Percentiles rank a stretch among this genome's conserved stretches.
phyloP scores from a whole-genome alignment of 2,797 vertebrate genomes.

The Rhinella marina region DNA sequence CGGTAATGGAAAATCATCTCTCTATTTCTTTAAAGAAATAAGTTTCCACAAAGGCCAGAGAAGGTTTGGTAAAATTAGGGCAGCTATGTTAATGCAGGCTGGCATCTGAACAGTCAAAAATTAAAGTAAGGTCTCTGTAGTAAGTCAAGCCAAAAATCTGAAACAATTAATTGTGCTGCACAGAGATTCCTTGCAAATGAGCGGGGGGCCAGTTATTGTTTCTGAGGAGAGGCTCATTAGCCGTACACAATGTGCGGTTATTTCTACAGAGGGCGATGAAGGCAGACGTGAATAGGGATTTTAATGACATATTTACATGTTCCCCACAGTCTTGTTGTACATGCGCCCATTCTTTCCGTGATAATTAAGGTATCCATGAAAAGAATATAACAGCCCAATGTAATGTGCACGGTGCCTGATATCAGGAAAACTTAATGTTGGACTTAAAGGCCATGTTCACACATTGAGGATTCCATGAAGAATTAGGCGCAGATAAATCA shows the following conservation, averaged over 20 bases:
- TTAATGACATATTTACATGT: slow-evolving; percentile 11
- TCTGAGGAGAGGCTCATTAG: slow-evolving; percentile 49
- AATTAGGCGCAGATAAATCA: too few species aligned
- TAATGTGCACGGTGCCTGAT: too few species aligned
- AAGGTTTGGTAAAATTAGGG: slow-evolving; percentile 19
- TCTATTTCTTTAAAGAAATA: background rate
- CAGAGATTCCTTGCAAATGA: slow-evolving; percentile 28
- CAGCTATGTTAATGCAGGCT: slow-evolving; percentile 30
- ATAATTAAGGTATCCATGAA: background rate
- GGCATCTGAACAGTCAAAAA: slow-evolving; percentile 5
- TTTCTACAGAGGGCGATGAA: slow-evolving; percentile 32
- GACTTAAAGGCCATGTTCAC: too few species aligned
- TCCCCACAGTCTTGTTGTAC: background rate
- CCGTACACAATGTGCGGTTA: slow-evolving; percentile 47
- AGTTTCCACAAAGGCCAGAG: background rate
- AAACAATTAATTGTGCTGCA: slow-evolving; percentile 43
- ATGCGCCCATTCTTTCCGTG: background rate
- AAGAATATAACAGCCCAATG: background rate
- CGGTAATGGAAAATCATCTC: background rate
- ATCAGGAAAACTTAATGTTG: too few species aligned
- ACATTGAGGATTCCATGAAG: too few species aligned
- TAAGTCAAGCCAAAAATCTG: slow-evolving; percentile 11
- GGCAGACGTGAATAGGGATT: slow-evolving; percentile 31
- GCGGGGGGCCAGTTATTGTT: slow-evolving; percentile 45
- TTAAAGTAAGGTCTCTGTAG: slow-evolving; percentile 15